Evolutionary conservation across 1,140 invertebrate genomes (phyloP).

Genomic region (Drosophila sturtevanti): DNA sequence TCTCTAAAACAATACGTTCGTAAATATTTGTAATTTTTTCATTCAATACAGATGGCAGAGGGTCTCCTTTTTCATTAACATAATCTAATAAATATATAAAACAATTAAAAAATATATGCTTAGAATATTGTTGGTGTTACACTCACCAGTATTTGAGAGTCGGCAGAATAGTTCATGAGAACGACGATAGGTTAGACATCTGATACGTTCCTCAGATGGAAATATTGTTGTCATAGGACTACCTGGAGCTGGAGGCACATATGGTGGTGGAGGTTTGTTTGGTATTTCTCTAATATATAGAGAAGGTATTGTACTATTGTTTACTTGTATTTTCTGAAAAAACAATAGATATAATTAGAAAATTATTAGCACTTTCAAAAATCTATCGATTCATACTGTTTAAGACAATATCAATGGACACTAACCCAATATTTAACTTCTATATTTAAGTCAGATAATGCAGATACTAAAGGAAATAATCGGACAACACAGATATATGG

Average conservation of each 20-base stretch:
- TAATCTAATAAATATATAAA: not conserved
- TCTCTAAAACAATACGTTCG: conserved; percentile 56
- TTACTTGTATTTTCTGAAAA: not conserved
- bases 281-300: conserved; percentile 54
- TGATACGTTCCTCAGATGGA: conserved; percentile 55
- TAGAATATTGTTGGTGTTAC: not conserved
- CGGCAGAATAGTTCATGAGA: conserved; percentile 47
- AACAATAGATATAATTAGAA: not conserved
- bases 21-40: conserved; percentile 63
- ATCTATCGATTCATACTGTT: no score
- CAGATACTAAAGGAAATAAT: no score
- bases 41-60: conserved; percentile 34
- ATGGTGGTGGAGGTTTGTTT: conserved; percentile 61
- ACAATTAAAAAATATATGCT: not conserved
- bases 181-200: conserved; percentile 49
- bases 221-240: conserved; percentile 62
- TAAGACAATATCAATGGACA: no score
- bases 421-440: no score
- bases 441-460: no score
- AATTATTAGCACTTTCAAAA: not conserved
- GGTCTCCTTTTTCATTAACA: conserved; percentile 8
- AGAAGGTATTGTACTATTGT: conserved; percentile 7
- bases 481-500: not conserved
- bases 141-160: conserved; percentile 34
- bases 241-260: conserved; percentile 53